These are phyloP conservation scores for Sussaba pulchella DNA, from an alignment of 2,888 invertebrate genomes.

Conservation along the genomic window DNA sequence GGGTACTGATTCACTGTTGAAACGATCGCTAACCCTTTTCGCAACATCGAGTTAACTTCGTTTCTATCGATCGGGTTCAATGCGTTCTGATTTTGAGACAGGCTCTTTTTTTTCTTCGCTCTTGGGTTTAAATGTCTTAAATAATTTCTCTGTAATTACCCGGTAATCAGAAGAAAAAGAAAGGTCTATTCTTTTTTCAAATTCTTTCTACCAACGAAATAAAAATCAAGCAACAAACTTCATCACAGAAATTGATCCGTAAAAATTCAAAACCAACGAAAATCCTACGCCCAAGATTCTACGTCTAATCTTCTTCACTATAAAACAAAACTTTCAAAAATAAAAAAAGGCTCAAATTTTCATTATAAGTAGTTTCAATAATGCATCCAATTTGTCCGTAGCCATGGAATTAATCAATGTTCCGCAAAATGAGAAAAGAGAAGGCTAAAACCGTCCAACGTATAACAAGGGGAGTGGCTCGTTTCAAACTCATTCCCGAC, in stretches of 20 bases:
- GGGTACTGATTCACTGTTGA: slow-evolving; percentile 24
- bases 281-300: no score
- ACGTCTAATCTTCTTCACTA: no score
- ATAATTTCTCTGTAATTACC: no score
- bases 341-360: not conserved
- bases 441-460: not conserved
- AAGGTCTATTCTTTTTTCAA: no score
- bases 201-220: no score
- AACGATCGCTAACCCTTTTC: not conserved
- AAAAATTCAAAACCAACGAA: no score
- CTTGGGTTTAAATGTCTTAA: no score
- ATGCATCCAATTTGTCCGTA: not conserved
- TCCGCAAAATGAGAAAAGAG: not conserved
- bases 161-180: no score
- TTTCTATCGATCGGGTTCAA: not conserved
- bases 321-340: not conserved
- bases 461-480: slow-evolving; percentile 22
- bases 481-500: slow-evolving; percentile 3
- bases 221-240: no score
- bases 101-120: not conserved
- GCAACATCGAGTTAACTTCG: not conserved
- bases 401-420: not conserved
- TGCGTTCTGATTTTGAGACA: no score
- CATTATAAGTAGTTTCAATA: not conserved
- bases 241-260: no score